phyloP scores from a whole-genome alignment of 2,888 invertebrate genomes.

The Xestia rhomboidea region DNA sequence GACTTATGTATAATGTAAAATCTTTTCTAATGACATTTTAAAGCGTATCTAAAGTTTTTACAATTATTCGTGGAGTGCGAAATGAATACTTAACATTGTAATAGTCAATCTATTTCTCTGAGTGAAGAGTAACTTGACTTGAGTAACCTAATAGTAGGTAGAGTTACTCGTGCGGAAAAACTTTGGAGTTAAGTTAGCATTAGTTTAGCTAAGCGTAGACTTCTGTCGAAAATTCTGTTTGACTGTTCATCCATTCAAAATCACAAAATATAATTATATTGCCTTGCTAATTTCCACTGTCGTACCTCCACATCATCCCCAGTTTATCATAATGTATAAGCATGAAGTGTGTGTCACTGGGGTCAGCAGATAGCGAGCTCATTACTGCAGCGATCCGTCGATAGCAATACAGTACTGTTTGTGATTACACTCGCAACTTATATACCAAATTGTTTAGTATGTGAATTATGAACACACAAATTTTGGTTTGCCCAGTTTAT shows the following conservation, averaged over 20 bases:
- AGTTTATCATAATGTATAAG: slow-evolving; percentile 71
- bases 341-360: slow-evolving; percentile 63
- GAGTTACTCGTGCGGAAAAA: slow-evolving; percentile 6
- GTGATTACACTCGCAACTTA: slow-evolving; percentile 56
- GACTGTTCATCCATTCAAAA: neutral
- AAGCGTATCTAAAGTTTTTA: neutral
- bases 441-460: slow-evolving; percentile 48
- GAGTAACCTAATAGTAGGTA: neutral
- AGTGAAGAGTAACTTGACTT: neutral
- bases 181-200: neutral
- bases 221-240: neutral
- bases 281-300: neutral
- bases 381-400: slow-evolving; percentile 45
- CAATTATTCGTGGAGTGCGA: neutral
- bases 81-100: slow-evolving; percentile 17
- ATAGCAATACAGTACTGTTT: slow-evolving; percentile 51
- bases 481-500: slow-evolving; percentile 20
- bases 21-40: neutral
- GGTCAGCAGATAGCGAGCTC: slow-evolving; percentile 64
- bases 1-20: neutral
- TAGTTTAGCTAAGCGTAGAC: neutral
- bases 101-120: no score
- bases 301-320: slow-evolving; percentile 40
- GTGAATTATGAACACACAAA: slow-evolving; percentile 42
- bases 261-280: neutral